Base-by-base conservation (phyloP, 1,140 invertebrate species). In the Monomorium pharaonis region DNA sequence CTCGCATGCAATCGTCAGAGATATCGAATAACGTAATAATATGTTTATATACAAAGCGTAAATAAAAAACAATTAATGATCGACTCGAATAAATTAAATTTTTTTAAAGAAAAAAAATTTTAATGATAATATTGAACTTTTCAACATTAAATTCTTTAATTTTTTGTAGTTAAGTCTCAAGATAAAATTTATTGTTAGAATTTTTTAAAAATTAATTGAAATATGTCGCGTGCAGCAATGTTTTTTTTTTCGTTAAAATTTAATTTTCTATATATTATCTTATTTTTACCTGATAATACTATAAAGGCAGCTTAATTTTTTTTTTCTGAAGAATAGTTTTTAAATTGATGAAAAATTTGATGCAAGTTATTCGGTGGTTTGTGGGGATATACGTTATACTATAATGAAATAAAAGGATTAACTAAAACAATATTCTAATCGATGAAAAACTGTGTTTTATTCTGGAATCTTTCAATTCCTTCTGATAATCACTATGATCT, bases 361-460 rank as follows among this genome's bases (percentile, higher is more conserved):
- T 27, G 5, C 24, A 5, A 37, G 4, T 58, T 3, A 62, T 14
- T 60, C 16, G 16, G 30, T 30, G 10, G 37, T 24, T 70, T 70
- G n/a, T n/a, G 21, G 18, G 14, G 30, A 78, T 4, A 63, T 9
- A 18, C 4, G 10, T 81, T n/a, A n/a, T n/a, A n/a, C n/a, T n/a
- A 21, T 27, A 54, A 27, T 30, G 9, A 56, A 81, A 44, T 70
- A n/a, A 42, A 83, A 72, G 27, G 37, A 24, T 33, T 3, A 72
- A 72, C 51, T 83, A 6, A 58, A 56, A 33, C 6, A 81, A 72
- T n/a, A 21, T 83, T 24, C n/a, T n/a, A n/a, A n/a, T n/a, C n/a
- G 33, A 83, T 72, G 51, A 5, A 72, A 70, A 81, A 72, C 18
- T 72, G 18, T 70, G 9, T 74, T 83, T n/a, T 83, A 83, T 83